Conservation (phyloP, 2,888 invertebrate genomes). For the Poecilobothrus nobilitatus region DNA sequence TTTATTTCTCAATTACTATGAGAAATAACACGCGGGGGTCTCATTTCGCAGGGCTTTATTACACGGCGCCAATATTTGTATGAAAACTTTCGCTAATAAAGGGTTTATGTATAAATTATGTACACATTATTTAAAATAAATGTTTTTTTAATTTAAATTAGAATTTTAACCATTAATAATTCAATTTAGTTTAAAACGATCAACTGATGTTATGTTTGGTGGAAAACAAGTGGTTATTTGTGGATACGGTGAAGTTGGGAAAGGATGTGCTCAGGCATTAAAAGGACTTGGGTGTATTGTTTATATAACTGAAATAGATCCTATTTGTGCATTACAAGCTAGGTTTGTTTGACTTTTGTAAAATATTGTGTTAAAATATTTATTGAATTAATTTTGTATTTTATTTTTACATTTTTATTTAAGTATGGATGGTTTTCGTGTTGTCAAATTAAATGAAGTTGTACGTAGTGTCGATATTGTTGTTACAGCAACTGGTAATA, state of each 20-base stretch:
- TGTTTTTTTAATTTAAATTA: no score
- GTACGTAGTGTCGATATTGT: constrained; percentile 89
- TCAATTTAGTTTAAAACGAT: constrained; percentile 47
- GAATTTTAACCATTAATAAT: no score
- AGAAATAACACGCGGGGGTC: no score
- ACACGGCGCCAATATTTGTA: no score
- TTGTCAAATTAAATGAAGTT: constrained; percentile 90
- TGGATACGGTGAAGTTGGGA: constrained; percentile 96
- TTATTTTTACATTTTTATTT: constrained; percentile 2
- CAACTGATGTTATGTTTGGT: constrained; percentile 87
- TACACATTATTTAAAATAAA: no score
- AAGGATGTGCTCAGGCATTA: constrained; percentile 91
- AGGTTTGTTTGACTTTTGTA: constrained; percentile 46
- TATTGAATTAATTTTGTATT: not conserved
- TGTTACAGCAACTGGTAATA: constrained; percentile 96
- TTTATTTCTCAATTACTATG: no score
- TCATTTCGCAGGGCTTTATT: no score
- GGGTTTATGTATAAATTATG: no score
- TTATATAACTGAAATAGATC: constrained; percentile 87
- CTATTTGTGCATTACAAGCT: constrained; percentile 94
- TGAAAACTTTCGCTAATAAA: no score
- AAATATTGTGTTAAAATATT: not conserved
- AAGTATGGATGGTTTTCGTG: constrained; percentile 89
- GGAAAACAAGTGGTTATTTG: constrained; percentile 94
- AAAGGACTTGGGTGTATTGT: constrained; percentile 91